Evolutionary conservation across 1,140 invertebrate species (phyloP).

Genomic region (Chelonus insularis): DNA sequence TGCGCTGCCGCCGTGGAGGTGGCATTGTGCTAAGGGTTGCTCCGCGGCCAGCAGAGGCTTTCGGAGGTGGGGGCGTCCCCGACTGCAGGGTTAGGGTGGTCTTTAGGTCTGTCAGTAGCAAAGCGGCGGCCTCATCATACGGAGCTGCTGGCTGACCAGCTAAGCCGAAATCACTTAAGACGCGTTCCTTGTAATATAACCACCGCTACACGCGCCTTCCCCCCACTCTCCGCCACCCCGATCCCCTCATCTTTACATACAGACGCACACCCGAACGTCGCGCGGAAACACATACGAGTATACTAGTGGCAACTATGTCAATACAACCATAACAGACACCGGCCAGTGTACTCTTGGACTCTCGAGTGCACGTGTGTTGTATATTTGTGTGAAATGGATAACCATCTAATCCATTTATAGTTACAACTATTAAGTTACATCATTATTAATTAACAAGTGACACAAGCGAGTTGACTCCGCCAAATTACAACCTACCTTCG

Average conservation of each 20-base stretch:
- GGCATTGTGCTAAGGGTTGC: constrained; percentile 53
- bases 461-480: neutral
- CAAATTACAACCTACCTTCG: neutral
- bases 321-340: neutral
- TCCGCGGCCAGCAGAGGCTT: constrained; percentile 27
- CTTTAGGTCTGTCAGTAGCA: constrained; percentile 59
- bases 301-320: constrained; percentile 22
- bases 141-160: constrained; percentile 59
- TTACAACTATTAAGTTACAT: neutral
- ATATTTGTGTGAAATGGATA: neutral
- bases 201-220: constrained; percentile 43
- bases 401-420: too few relatives aligned
- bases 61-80: constrained; percentile 28
- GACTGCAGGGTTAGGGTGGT: constrained; percentile 59
- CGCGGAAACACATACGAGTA: constrained; percentile 26
- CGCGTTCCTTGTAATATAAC: constrained; percentile 56
- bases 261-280: constrained; percentile 9
- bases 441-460: neutral
- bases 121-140: constrained; percentile 61
- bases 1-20: constrained; percentile 56
- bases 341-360: constrained; percentile 21
- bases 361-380: constrained; percentile 25
- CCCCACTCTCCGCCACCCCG: constrained; percentile 29
- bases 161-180: constrained; percentile 57
- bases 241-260: constrained; percentile 5